These are phyloP conservation scores for Rapana venosa DNA, from an alignment of 2,888 invertebrate genomes.

Conservation along the genomic window DNA sequence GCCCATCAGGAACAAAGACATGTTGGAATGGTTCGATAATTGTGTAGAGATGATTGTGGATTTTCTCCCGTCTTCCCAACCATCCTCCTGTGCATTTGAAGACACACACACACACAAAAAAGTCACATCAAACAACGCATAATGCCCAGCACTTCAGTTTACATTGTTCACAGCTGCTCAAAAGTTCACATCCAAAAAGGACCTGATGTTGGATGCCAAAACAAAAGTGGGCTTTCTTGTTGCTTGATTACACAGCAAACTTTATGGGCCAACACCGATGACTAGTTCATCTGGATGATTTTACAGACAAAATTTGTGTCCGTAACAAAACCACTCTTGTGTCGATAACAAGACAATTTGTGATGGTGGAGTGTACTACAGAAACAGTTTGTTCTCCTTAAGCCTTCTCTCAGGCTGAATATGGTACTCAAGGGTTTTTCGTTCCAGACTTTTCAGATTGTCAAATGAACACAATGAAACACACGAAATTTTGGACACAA, in stretches of 20 bases:
- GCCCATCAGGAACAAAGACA: slow-evolving; percentile 21
- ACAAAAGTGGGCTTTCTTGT: neutral
- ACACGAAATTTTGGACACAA: neutral
- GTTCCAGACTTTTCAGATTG: neutral
- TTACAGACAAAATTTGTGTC: neutral
- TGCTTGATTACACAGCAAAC: neutral
- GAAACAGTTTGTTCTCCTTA: neutral
- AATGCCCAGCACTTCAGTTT: neutral
- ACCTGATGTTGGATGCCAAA: neutral
- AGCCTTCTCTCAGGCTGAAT: neutral
- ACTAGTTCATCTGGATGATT: slow-evolving; percentile 1
- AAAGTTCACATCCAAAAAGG: neutral
- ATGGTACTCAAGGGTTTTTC: neutral
- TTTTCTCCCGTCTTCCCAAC: neutral
- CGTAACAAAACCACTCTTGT: neutral
- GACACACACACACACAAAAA: neutral
- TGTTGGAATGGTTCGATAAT: slow-evolving; percentile 24
- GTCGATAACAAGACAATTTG: neutral
- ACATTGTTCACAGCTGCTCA: neutral
- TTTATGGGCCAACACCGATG: neutral
- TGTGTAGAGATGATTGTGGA: neutral
- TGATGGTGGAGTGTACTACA: neutral
- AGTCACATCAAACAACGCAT: neutral
- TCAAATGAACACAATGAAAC: neutral
- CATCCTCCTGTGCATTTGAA: neutral